A percentile compares a stretch with the other conserved stretches of the same genome.
phyloP scores from a whole-genome alignment of 2,113 vertebrate genomes.

The Noturus placidus region DNA sequence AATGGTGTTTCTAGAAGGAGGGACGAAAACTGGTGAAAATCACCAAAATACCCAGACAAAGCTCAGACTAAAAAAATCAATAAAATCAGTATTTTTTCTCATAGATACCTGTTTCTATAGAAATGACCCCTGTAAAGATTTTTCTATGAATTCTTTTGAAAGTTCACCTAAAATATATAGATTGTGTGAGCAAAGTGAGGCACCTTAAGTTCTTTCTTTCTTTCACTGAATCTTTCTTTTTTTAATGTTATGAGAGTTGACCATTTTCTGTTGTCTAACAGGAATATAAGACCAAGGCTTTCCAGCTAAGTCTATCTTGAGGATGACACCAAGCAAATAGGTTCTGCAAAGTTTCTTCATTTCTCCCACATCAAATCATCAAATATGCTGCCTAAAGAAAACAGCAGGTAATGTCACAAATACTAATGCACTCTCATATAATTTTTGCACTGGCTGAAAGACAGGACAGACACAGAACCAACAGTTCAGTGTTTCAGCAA shows the following conservation, averaged over 20 bases:
- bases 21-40: constrained; percentile 8
- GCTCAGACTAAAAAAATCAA: background rate
- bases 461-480: background rate
- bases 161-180: constrained; percentile 9
- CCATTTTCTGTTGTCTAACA: constrained; percentile 48
- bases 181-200: background rate
- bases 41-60: background rate
- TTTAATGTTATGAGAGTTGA: background rate
- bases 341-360: constrained; percentile 25
- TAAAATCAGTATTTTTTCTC: background rate
- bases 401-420: constrained; percentile 63
- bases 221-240: background rate
- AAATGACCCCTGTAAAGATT: background rate
- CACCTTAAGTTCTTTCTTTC: background rate
- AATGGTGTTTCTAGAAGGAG: background rate
- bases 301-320: constrained; percentile 34
- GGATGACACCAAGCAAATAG: constrained; percentile 59
- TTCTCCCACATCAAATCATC: constrained; percentile 36
- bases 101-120: background rate
- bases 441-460: background rate
- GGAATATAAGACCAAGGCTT: constrained; percentile 12
- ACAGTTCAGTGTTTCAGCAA: background rate
- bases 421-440: background rate
- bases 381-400: constrained; percentile 59
- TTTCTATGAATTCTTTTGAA: constrained; percentile 1